Evolutionary conservation across 64 coral and sea anemone genomes (phyloP).

Genomic region (Platygyra sinensis): DNA sequence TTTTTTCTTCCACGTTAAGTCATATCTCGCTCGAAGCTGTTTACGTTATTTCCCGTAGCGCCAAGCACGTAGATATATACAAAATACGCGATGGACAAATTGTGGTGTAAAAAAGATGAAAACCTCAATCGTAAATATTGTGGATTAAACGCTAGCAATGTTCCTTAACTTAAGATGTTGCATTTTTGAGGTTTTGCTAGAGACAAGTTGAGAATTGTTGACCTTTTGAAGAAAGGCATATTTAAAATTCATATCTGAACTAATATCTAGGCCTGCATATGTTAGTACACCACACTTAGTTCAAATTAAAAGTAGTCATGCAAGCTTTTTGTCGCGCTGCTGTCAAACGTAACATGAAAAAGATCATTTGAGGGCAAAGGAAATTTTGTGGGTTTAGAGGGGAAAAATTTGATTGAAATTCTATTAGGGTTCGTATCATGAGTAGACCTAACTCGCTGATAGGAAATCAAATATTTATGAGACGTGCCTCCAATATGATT

Average conservation of each 20-base stretch:
- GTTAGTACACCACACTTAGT: not conserved
- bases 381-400: not conserved
- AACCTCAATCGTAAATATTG: constrained; percentile 7
- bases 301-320: not conserved
- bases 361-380: not conserved
- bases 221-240: constrained; percentile 15
- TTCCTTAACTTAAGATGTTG: not conserved
- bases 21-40: constrained; percentile 22
- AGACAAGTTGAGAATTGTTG: not conserved
- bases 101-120: not conserved
- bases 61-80: constrained; percentile 10
- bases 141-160: not conserved
- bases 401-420: constrained; percentile 22
- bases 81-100: constrained; percentile 15
- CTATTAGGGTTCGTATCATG: not conserved
- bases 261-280: not conserved
- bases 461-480: constrained; percentile 47
- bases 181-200: constrained; percentile 14
- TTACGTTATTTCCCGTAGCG: constrained; percentile 10
- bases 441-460: constrained; percentile 1
- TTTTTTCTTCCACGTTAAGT: not conserved
- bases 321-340: not conserved
- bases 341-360: not conserved
- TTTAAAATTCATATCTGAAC: constrained; percentile 25
- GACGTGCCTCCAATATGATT: not conserved